phyloP scores from a whole-genome alignment of 35 echinoderm and acorn worm species.

The Patiria miniata region DNA sequence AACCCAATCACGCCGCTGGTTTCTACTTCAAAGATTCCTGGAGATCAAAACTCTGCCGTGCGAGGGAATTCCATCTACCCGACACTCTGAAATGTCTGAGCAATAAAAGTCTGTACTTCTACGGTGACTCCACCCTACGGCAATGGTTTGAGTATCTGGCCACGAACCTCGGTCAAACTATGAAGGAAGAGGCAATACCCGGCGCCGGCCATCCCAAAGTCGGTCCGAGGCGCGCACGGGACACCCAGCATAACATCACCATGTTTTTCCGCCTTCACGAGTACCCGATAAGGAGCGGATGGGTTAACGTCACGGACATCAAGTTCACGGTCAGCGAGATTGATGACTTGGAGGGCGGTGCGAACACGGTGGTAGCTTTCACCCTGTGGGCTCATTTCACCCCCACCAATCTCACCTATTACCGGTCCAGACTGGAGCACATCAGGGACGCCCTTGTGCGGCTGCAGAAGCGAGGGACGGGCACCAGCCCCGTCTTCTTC shows the following conservation, averaged over 20 bases:
- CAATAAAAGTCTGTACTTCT: slow-evolving; percentile 20
- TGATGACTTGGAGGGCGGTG: slow-evolving; percentile 16
- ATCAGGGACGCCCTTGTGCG: slow-evolving; percentile 3
- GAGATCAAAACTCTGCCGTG: slow-evolving; percentile 23
- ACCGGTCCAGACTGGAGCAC: background rate
- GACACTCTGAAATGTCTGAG: background rate
- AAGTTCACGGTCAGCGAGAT: slow-evolving; percentile 27
- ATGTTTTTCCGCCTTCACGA: slow-evolving; percentile 38
- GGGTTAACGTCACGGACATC: slow-evolving; percentile 18
- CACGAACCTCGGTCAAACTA: slow-evolving; percentile 1
- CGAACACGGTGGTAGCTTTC: slow-evolving; percentile 35
- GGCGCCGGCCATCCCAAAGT: background rate
- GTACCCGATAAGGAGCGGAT: slow-evolving; percentile 22
- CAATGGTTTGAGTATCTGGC: slow-evolving; percentile 42
- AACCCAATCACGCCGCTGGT: background rate
- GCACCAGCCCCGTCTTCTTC: slow-evolving; percentile 25
- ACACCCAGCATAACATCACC: background rate
- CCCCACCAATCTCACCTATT: slow-evolving; percentile 8
- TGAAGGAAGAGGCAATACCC: background rate
- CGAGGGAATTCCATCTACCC: background rate
- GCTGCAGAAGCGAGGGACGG: background rate
- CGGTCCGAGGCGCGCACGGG: background rate
- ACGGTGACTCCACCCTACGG: slow-evolving; percentile 42
- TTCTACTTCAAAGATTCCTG: slow-evolving; percentile 36
- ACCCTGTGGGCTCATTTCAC: slow-evolving; percentile 58